These are phyloP conservation scores for Drosophila equinoxialis DNA, from an alignment of 1,140 invertebrate species.

Conservation along the genomic window DNA sequence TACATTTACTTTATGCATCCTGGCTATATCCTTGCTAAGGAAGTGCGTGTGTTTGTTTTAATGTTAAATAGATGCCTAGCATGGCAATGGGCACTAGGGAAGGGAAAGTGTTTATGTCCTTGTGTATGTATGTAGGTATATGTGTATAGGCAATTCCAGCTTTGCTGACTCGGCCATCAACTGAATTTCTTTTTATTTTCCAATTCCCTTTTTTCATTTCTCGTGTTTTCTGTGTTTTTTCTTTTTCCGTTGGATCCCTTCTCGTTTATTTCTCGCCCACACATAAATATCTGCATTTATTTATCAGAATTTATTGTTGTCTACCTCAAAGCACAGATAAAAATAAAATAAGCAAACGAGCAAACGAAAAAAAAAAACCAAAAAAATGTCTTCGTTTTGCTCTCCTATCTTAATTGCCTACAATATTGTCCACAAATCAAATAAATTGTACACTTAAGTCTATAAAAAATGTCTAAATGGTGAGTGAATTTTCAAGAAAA, in stretches of 20 bases:
- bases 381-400: slow-evolving; percentile 19
- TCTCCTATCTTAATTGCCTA: slow-evolving; percentile 51
- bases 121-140: not conserved
- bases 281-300: slow-evolving; percentile 37
- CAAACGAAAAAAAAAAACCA: not conserved
- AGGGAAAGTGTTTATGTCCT: slow-evolving; percentile 27
- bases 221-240: slow-evolving; percentile 13
- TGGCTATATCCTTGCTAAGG: slow-evolving; percentile 18
- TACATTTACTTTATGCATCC: slow-evolving; percentile 69
- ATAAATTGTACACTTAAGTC: slow-evolving; percentile 43
- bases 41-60: slow-evolving; percentile 68
- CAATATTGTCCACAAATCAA: slow-evolving; percentile 67
- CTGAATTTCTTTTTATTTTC: slow-evolving; percentile 25
- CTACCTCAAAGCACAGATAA: slow-evolving; percentile 73
- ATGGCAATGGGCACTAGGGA: not conserved
- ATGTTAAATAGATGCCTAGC: slow-evolving; percentile 52
- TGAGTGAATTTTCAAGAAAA: not conserved
- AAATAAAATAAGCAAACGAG: slow-evolving; percentile 23
- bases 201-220: not conserved
- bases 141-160: slow-evolving; percentile 71
- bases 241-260: slow-evolving; percentile 32
- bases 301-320: slow-evolving; percentile 77
- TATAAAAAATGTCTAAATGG: slow-evolving; percentile 15
- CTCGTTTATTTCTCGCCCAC: slow-evolving; percentile 32
- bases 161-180: slow-evolving; percentile 69